Evolutionary conservation across 2,888 invertebrate species (phyloP).

Genomic region (Acrobasis suavella): DNA sequence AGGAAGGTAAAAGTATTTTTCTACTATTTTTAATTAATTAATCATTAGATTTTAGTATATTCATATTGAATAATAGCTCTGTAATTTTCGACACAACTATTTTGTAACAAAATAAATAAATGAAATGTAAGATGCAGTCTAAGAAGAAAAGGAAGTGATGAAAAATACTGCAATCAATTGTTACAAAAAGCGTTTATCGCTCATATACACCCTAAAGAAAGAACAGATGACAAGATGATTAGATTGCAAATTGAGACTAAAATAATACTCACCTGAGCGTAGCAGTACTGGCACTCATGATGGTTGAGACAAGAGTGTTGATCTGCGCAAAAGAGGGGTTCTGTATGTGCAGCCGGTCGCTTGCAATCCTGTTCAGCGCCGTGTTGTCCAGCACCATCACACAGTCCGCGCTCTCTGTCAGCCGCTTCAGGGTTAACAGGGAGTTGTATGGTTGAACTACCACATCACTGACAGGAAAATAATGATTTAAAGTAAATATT

Average conservation of each 20-base stretch:
- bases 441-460: slow-evolving; percentile 99
- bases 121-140: no score
- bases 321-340: slow-evolving; percentile 98
- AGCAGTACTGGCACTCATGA: slow-evolving; percentile 99
- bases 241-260: not conserved
- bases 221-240: not conserved
- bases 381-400: slow-evolving; percentile 99
- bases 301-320: slow-evolving; percentile 97
- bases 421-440: slow-evolving; percentile 94
- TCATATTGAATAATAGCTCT: no score
- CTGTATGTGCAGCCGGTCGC: slow-evolving; percentile 96
- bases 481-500: not conserved
- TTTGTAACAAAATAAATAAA: no score
- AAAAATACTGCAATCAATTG: no score
- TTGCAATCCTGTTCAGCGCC: slow-evolving; percentile 95
- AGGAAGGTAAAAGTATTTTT: no score
- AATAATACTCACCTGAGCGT: slow-evolving; percentile 86
- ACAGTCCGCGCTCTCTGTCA: slow-evolving; percentile 98
- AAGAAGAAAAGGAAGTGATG: no score
- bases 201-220: no score
- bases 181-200: no score
- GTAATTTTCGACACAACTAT: no score
- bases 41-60: no score
- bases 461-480: slow-evolving; percentile 87
- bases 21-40: no score